Base-by-base conservation (phyloP, 2,113 vertebrate genomes). In the Helogale parvula region DNA sequence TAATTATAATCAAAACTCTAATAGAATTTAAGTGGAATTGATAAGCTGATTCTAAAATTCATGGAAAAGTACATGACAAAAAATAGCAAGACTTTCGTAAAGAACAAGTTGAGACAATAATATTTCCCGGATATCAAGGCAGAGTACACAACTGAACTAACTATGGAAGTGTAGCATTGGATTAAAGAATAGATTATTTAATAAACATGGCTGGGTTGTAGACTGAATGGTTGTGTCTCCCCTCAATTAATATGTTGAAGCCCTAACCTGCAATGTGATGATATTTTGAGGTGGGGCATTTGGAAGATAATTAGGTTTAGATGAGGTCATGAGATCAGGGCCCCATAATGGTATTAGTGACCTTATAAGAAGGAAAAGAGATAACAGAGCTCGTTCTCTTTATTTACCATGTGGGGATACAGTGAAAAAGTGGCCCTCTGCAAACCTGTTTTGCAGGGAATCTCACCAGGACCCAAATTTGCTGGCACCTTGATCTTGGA, bases 11-110 rank as follows among this genome's bases (percentile, higher is more conserved):
- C 2, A 93, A 79, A 94, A 82, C 23, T 72, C n/a, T 19, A 93
- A 27, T 52, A 92, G 13, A 96, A 88, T 83, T 94, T 84, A 88
- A 94, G 27, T 69, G 5, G 15, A 90, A 90, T 81, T 90, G 8
- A 50, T 25, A 92, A 82, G 12, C 38, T 95, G n/a, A 80, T 94
- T 95, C 65, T 5, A 85, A 93, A 94, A 60, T 60, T 65, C 94
- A 60, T 83, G 27, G n/a, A 88, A 94, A 93, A 98, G 10, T 31
- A 93, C 95, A 84, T 88, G 50, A 66, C 13, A 92, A 92, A 90
- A 96, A 79, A 31, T 63, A 72, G 21, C 12, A 88, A 84, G n/a
- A 63, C 8, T 82, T 74, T 92, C 4, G 33, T 92, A 1, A 97
- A 77, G 84, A 95, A 82, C 5, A 80, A 35, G 4, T 88, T 69